Evolutionary conservation across 1,140 invertebrate genomes (phyloP), one percentile per base, ranked within the genome.

Genomic region (Sinella curviseta): DNA sequence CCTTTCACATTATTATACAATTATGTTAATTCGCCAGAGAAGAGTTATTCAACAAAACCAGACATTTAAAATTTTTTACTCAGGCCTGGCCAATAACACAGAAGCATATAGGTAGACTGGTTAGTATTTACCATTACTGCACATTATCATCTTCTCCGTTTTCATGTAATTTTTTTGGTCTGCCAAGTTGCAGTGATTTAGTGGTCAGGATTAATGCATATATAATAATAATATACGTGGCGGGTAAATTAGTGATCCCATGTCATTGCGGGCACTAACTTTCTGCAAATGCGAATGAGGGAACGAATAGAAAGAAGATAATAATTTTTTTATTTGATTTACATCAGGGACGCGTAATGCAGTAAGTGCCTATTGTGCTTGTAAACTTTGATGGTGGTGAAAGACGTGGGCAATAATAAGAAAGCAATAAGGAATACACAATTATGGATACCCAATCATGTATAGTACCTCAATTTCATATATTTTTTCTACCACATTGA

Each of bases 161-260:
- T 48, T 4, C 4, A 48, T 48, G 39, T 48, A 8, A 48, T 48
- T 17, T 48, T n/a, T n/a, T n/a, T n/a, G n/a, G 17, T 8, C 24
- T 60, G 55, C 55, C 55, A 60, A 60, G 8, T 14, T 60, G 8
- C 8, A 60, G 55, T 60, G 55, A 60, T 60, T 60, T 60, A 60
- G 55, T 60, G 55, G 55, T 60, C 55, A 24, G 55, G 55, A 24
- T 60, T 60, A 60, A 60, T 60, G 55, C 55, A 8, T n/a, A n/a
- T n/a, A n/a, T n/a, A n/a, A n/a, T n/a, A n/a, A n/a, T 60, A 48
- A 48, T 48, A 48, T 8, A 48, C 17, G 4, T 17, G 39, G 39
- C 17, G 39, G 39, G 39, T 17, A 48, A 48, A 48, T 48, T 48
- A 48, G 39, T 17, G 39, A 4, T 48, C 39, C 17, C 39, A 8